Conservation (phyloP, 2,888 invertebrate genomes). For the Mamestra brassicae region DNA sequence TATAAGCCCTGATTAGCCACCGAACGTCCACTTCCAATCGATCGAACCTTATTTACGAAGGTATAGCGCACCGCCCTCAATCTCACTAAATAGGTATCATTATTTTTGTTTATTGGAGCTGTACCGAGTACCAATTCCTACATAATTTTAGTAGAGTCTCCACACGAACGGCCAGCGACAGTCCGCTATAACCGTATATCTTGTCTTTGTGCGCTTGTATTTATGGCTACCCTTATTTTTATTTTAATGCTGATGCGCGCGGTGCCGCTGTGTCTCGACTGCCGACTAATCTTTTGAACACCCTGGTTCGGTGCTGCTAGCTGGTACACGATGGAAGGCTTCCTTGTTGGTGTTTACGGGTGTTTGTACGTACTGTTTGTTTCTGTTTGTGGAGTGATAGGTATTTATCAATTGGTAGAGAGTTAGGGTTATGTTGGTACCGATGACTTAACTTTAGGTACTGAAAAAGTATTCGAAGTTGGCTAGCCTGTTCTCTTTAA, state of each 20-base stretch:
- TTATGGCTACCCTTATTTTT: constrained; percentile 90
- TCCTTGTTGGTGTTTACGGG: constrained; percentile 49
- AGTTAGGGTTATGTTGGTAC: neutral
- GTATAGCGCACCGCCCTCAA: constrained; percentile 49
- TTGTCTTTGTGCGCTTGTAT: constrained; percentile 88
- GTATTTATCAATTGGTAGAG: neutral
- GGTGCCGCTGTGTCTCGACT: constrained; percentile 88
- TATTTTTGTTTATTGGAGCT: constrained; percentile 68
- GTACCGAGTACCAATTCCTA: constrained; percentile 67
- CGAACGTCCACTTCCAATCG: constrained; percentile 25
- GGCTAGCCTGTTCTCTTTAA: neutral
- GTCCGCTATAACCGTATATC: constrained; percentile 89
- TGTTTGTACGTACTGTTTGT: constrained; percentile 1
- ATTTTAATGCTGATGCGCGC: constrained; percentile 90
- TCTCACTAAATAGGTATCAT: constrained; percentile 65
- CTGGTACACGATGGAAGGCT: constrained; percentile 35
- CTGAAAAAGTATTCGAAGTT: neutral
- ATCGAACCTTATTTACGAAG: constrained; percentile 49
- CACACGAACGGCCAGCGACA: constrained; percentile 77
- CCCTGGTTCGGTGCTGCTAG: constrained; percentile 61
- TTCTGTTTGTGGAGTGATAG: neutral
- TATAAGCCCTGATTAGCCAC: constrained; percentile 28
- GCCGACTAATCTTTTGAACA: constrained; percentile 81
- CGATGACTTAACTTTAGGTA: neutral
- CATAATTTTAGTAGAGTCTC: constrained; percentile 71